Conservation (phyloP, 2,888 invertebrate genomes). For the Aspidapion aeneum region DNA sequence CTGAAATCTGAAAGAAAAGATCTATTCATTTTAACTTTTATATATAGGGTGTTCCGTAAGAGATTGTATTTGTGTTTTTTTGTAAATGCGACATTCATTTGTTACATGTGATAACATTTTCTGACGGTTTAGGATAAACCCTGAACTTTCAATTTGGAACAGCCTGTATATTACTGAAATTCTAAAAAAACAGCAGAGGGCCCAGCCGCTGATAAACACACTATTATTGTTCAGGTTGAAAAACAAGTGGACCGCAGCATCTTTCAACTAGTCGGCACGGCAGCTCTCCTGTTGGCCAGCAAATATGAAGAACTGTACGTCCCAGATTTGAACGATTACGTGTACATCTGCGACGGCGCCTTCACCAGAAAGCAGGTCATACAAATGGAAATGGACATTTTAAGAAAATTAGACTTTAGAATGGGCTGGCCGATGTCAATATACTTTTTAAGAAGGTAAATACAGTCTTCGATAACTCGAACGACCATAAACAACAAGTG, state of each 20-base stretch:
- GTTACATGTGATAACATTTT: too few relatives aligned
- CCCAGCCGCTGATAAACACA: too few relatives aligned
- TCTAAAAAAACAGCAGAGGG: too few relatives aligned
- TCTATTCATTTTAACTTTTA: too few relatives aligned
- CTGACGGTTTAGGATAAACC: too few relatives aligned
- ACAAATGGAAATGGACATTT: slow-evolving; percentile 77
- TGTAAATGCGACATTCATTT: too few relatives aligned
- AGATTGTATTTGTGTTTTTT: too few relatives aligned
- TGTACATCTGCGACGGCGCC: slow-evolving; percentile 85
- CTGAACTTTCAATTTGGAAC: too few relatives aligned
- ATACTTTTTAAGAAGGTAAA: slow-evolving; percentile 84
- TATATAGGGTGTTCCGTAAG: too few relatives aligned
- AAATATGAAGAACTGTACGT: slow-evolving; percentile 95
- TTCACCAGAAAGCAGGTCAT: slow-evolving; percentile 77
- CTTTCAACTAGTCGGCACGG: slow-evolving; percentile 85
- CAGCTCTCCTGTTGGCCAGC: slow-evolving; percentile 85
- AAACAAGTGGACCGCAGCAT: slow-evolving; percentile 37
- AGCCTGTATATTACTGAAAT: too few relatives aligned
- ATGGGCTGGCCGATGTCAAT: slow-evolving; percentile 85
- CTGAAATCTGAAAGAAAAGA: too few relatives aligned
- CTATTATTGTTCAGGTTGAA: slow-evolving; percentile 67
- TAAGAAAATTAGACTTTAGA: slow-evolving; percentile 72
- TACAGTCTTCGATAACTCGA: slow-evolving; percentile 65
- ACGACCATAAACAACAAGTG: too few relatives aligned
- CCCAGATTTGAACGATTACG: slow-evolving; percentile 84